Percentiles rank a stretch among this genome's conserved stretches.
phyloP scores from a whole-genome alignment of 2,888 invertebrate genomes.

The Aspidiotus destructor region DNA sequence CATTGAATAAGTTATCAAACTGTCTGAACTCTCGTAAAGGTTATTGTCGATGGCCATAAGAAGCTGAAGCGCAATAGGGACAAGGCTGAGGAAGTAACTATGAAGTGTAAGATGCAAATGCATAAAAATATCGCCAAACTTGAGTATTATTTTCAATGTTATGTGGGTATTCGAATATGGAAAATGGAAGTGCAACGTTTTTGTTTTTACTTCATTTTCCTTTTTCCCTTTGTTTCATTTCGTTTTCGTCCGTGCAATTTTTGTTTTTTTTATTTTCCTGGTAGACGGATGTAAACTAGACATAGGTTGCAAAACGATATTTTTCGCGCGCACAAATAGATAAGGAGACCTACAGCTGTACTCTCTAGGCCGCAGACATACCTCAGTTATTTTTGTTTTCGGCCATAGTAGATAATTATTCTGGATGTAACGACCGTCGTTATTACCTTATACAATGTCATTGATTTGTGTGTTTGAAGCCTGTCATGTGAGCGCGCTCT shows the following conservation, averaged over 20 bases:
- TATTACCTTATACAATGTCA: neutral
- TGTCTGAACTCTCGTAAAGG: conserved; percentile 24
- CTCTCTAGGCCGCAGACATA: neutral
- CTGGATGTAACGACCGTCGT: neutral
- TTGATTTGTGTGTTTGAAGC: no score
- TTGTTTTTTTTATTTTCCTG: neutral
- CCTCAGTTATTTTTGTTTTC: conserved; percentile 15
- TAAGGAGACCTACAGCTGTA: conserved; percentile 30
- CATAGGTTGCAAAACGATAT: no score
- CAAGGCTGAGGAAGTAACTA: conserved; percentile 31
- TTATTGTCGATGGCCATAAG: conserved; percentile 31
- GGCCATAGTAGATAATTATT: conserved; percentile 16
- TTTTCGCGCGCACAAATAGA: conserved; percentile 6
- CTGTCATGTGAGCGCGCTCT: no score
- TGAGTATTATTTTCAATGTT: conserved; percentile 17
- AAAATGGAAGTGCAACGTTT: conserved; percentile 17
- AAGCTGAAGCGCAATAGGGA: conserved; percentile 18
- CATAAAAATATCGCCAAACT: neutral
- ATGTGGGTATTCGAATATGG: conserved; percentile 32
- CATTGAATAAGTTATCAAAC: conserved; percentile 14
- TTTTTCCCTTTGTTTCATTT: neutral
- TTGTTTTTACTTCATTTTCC: neutral
- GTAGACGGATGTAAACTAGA: neutral
- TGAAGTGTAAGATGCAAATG: conserved; percentile 27
- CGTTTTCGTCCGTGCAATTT: neutral